Conservation (phyloP, 2,113 vertebrate species). For the Erythrolamprus reginae region DNA sequence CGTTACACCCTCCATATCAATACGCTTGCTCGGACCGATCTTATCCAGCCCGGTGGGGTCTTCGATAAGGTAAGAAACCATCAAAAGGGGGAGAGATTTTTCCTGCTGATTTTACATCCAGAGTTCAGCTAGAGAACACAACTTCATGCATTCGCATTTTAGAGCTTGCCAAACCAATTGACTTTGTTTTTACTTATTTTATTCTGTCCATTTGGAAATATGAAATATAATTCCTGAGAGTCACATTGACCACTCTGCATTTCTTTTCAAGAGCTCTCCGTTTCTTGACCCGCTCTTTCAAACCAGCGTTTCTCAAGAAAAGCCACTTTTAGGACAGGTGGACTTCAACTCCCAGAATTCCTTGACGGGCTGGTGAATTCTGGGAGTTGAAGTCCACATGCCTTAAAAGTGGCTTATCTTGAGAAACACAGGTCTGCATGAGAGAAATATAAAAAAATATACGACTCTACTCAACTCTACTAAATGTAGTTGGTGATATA, state of each 20-base stretch:
- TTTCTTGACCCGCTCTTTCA: background rate
- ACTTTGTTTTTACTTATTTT: background rate
- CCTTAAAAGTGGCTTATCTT: too few species aligned
- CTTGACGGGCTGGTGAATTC: background rate
- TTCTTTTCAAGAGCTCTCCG: background rate
- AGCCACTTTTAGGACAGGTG: background rate
- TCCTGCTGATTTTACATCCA: background rate
- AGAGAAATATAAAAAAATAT: too few species aligned
- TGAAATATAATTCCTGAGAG: background rate
- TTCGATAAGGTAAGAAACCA: background rate
- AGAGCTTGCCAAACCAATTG: background rate
- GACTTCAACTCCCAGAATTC: background rate
- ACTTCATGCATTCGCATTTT: background rate
- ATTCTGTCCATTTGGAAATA: too few species aligned
- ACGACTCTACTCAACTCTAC: too few species aligned
- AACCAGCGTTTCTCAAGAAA: background rate
- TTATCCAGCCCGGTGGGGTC: constrained; percentile 6
- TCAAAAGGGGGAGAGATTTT: background rate
- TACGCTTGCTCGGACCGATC: background rate
- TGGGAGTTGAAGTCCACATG: background rate
- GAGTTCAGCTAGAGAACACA: background rate
- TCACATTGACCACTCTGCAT: background rate
- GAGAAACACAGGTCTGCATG: too few species aligned
- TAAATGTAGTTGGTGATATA: too few species aligned
- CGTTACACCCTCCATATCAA: constrained; percentile 13